Percentiles rank a stretch among this genome's conserved stretches.
Evolutionary conservation across 1,140 invertebrate species (phyloP).

Genomic region (Pseudachorutes palmiensis): DNA sequence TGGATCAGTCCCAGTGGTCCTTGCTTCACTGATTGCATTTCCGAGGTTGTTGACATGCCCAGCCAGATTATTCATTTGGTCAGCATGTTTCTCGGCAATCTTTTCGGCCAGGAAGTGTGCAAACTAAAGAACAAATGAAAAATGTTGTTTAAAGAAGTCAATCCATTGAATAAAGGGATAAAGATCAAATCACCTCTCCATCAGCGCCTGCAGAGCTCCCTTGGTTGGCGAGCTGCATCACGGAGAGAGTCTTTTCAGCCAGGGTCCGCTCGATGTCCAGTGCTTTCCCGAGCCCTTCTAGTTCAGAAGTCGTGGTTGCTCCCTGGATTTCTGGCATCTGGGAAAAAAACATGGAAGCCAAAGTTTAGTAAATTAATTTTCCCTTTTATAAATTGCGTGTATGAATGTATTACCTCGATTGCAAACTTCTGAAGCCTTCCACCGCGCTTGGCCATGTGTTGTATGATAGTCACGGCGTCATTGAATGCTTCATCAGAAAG

Average conservation of each 20-base stretch:
- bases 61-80: not conserved
- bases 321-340: not conserved
- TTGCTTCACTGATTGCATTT: not conserved
- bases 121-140: constrained; percentile 6
- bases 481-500: not conserved
- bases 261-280: not conserved
- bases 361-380: too few species aligned
- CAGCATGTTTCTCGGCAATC: not conserved
- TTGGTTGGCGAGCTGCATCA: not conserved
- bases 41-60: constrained; percentile 2
- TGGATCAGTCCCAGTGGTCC: not conserved
- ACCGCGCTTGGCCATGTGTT: not conserved
- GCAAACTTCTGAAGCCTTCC: not conserved
- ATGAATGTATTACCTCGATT: not conserved
- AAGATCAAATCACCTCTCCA: not conserved
- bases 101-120: not conserved
- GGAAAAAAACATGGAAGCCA: not conserved
- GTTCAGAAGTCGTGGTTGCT: not conserved
- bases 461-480: not conserved
- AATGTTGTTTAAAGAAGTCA: not conserved
- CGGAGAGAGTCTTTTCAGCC: not conserved
- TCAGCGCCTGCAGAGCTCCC: not conserved
- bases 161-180: not conserved
- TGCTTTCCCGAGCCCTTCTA: not conserved
- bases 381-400: too few species aligned